Base-by-base conservation (phyloP, 2,113 vertebrate genomes). In the Piprites chloris region DNA sequence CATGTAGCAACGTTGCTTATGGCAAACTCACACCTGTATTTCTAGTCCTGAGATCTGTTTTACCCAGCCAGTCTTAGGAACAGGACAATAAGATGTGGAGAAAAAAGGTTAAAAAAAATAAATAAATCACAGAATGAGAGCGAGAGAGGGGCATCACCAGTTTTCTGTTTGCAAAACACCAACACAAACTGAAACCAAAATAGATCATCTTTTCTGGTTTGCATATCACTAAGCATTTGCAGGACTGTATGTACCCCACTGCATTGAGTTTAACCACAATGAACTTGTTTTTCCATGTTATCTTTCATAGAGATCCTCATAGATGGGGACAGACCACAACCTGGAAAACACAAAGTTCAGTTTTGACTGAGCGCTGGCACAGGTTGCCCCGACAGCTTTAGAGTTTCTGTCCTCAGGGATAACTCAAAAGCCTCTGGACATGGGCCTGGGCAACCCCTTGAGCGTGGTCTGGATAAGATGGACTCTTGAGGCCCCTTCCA, bases 21-120 rank as follows among this genome's bases (percentile, higher is more conserved):
- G 11, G 35, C 47, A 52, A 79, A 61, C 15, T 68, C 1, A 0
- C 27, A 11, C 1, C 4, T 0, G 2, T 9, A 12, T 74, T 74
- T 33, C 10, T n/a, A 35, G 1, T 30, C 26, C 42, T 42, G 46
- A 83, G 14, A 9, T 77, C 30, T 52, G 41, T 42, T 53, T 53
- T 27, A 65, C 14, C 27, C 47, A 32, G 2, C 7, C 23, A 39
- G 24, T 42, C 30, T 33, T 59, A 22, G 33, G n/a, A 85, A 41
- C 33, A 33, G 37, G 66, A 23, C 27, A 85, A 8, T 49, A 42
- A 41, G 27, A 26, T 1, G 2, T 20, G 16, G 11, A 32, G 26
- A 69, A 52, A 62, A 17, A 82, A 58, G 23, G 21, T 14, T 15
- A 35, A 19, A 20, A 22, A 23, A 27, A 22, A 16, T 14, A 17